These are phyloP conservation scores for Diarsia rubi DNA, from an alignment of 2,888 invertebrate genomes.

Conservation along the genomic window DNA sequence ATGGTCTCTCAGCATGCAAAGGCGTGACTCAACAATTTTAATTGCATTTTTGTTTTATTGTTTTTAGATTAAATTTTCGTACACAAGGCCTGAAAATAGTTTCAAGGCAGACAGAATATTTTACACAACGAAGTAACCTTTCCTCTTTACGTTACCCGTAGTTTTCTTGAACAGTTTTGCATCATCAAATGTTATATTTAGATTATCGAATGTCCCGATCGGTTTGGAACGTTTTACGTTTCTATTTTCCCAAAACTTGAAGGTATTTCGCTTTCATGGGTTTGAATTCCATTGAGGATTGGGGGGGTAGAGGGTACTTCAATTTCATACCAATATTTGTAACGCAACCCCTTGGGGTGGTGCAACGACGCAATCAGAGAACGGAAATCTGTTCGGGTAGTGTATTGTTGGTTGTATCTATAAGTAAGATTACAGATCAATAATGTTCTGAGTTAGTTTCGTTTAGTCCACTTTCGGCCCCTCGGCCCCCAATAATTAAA, in stretches of 20 bases:
- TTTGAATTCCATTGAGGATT: constrained; percentile 64
- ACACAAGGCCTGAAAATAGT: constrained; percentile 21
- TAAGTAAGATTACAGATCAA: constrained; percentile 20
- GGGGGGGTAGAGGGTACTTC: constrained; percentile 70
- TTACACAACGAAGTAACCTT: background rate
- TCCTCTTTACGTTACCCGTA: background rate
- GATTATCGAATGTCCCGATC: constrained; percentile 23
- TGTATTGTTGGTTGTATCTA: constrained; percentile 48
- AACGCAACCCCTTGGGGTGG: constrained; percentile 65
- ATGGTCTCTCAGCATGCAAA: constrained; percentile 56
- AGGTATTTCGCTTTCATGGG: constrained; percentile 59
- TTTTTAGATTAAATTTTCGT: constrained; percentile 61
- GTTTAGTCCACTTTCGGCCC: too few species aligned
- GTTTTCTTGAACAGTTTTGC: background rate
- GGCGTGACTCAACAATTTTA: constrained; percentile 53
- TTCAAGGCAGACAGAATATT: constrained; percentile 1
- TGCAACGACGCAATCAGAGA: constrained; percentile 55
- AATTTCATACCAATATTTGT: constrained; percentile 83
- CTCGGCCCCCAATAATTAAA: too few species aligned
- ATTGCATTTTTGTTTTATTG: constrained; percentile 65
- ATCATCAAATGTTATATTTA: constrained; percentile 32
- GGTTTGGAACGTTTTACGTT: constrained; percentile 40
- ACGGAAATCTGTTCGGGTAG: constrained; percentile 47
- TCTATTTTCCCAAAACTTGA: constrained; percentile 27
- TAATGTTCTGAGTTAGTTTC: background rate